Base-by-base conservation (phyloP, 2,888 invertebrate genomes). In the Eupithecia inturbata region DNA sequence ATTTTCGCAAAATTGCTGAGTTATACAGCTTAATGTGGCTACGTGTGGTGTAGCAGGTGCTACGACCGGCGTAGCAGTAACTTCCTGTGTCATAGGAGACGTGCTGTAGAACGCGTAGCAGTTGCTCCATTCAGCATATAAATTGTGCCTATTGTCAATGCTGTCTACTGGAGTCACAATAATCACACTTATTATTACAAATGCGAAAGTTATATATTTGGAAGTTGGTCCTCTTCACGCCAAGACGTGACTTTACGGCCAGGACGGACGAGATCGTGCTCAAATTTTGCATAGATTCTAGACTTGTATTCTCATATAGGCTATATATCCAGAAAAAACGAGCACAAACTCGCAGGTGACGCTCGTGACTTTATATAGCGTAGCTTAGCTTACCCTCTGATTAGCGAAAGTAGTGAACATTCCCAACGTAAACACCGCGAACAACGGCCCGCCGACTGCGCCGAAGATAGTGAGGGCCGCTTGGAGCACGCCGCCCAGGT, bases 401-500 rank as follows among this genome's bases (percentile, higher is more conserved):
- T 97, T 97, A 7, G 97, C 96, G 70, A 91, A 95, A 19, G 96
- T 96, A 57, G 96, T 96, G 79, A 96, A 96, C 97, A 98, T 98
- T 80, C 98, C 98, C 39, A 98, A 91, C 0, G 97, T 96, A 86
- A 98, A 98, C 1, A 98, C 92, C 0, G 97, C 98, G 33, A 98
- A 91, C n/a, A 98, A 88, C 0, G 98, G 98, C 0, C 98, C 98
- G 0, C 98, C 98, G 3, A 97, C 96, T 0, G 98, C 97, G 1
- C 98, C 98, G 84, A 98, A 98, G 79, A 98, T 97, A 0, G 97
- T 97, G 12, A 98, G 91, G 0, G 98, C 96, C 0, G 97, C 97
- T 91, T 98, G 97, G n/a, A 99, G 93, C n/a, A 99, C 95, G 0
- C 97, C 97, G 0, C 98, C 98, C 66, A 98, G 92, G 73, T 96